Evolutionary conservation across 1,140 invertebrate genomes (phyloP), one percentile per base, ranked within the genome.

Genomic region (Pachyrhynchus sulphureomaculatus): DNA sequence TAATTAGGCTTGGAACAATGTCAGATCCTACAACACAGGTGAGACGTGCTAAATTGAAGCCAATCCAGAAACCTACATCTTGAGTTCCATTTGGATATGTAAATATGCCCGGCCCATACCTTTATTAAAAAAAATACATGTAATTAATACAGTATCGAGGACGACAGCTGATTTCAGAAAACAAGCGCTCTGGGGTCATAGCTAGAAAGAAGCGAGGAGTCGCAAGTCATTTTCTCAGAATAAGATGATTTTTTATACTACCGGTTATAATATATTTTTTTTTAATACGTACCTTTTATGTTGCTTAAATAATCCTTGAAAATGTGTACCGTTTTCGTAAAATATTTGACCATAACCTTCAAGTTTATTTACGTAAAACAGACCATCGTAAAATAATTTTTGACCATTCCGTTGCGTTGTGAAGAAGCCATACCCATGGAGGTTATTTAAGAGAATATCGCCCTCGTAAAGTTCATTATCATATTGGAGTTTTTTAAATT

Each of bases 61-160:
- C 78, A 21, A 72, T 63, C 81, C 81, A 83, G 1, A 82, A 55
- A 4, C 81, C 81, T 5, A 82, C 81, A 66, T 82, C 73, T 55
- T 78, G 76, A 9, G 44, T 65, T 12, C 77, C 70, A 57, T 70
- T 58, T 3, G 74, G 42, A 37, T 77, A 68, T 0, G 77, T 75
- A 44, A 79, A 73, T n/a, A 82, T 66, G 2, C 81, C 81, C 12
- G 81, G 81, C 9, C 81, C 81, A 68, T 75, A 82, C 39, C n/a
- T n/a, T n/a, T n/a, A n/a, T n/a, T n/a, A n/a, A n/a, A n/a, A n/a
- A n/a, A n/a, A n/a, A n/a, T n/a, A n/a, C n/a, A n/a, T n/a, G n/a
- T n/a, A n/a, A n/a, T n/a, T n/a, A n/a, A n/a, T n/a, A n/a, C n/a
- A n/a, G n/a, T n/a, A n/a, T n/a, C n/a, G n/a, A n/a, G n/a, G n/a